Base-by-base conservation (phyloP, 1,140 invertebrate species). In the Dinoponera quadriceps region DNA sequence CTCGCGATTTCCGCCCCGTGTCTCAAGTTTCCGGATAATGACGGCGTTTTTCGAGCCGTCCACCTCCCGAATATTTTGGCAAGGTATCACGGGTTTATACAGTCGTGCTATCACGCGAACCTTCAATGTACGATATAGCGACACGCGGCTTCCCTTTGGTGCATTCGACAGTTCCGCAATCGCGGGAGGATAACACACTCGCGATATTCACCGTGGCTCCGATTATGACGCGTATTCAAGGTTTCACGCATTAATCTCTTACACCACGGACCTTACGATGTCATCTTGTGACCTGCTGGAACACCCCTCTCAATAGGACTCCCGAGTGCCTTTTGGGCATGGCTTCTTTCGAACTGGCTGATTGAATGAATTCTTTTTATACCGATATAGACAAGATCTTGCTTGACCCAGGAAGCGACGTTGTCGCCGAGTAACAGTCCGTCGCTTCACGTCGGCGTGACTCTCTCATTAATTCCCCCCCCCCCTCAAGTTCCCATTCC, bases 271-370 rank as follows among this genome's bases (percentile, higher is more conserved):
- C 81, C 80, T 89, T 81, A 71, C 71, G 62, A 84, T 87, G 85
- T 90, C 83, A 91, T 89, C 91, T 93, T 94, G 94, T 95, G 95
- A 95, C 94, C 94, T 95, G 95, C 95, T 95, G 94, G 95, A 94
- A 95, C 93, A 84, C 89, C 80, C 87, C 65, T 91, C 82, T 91
- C 65, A 94, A 91, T 87, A 87, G 88, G 85, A 83, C 72, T 84
- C 86, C 88, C 85, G 77, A 86, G 73, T 82, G 73, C 87, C 77
- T 81, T 44, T 49, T 90, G 75, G 81, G 85, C 89, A 92, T 91
- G 89, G 91, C 90, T 92, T 91, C 82, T 91, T 91, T 85, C 86
- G 85, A 82, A 88, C 85, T 91, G 89, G 91, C 89, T 91, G 83
- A 90, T 49, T 85, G 89, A 83, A 90, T 88, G 86, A 90, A 85